Evolutionary conservation across 2,113 vertebrate species (phyloP), one percentile per base, ranked within the genome.

Genomic region (Centropus unirufus): DNA sequence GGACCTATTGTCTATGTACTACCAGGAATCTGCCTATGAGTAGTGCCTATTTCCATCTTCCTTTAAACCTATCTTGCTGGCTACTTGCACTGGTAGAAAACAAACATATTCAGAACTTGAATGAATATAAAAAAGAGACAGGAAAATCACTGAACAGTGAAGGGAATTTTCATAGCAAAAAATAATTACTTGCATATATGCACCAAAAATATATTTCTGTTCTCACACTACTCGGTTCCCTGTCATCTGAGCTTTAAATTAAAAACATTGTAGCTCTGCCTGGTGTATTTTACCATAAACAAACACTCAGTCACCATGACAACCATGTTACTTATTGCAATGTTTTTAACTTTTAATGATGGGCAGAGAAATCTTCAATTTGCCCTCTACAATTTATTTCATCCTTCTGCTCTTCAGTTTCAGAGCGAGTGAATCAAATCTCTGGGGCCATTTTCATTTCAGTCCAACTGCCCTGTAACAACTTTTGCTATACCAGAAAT

Each of bases 321-420:
- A 97, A 97, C 85, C 46, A 26, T 82, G 29, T 67, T 87, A 83
- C 36, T 95, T 92, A 78, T 34, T 90, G 40, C 75, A 93, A 75
- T 54, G 46, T 49, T 74, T 87, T 92, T 91, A 85, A 72, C 39
- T 95, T 87, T 23, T 34, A 77, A 49, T 36, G 22, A 62, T 57
- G 44, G 55, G 15, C 36, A 89, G 42, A 15, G 51, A 83, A 91
- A 89, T 34, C 68, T 89, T 70, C 5, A 1, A 1, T 92, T 89
- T 95, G 67, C 70, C 73, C 94, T 83, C 24, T 79, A 72, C n/a
- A 85, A 46, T 61, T 80, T 72, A 84, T 76, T 87, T 59, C 59
- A 92, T 95, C 27, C 27, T 69, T 78, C 40, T 61, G 21, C 36
- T 86, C 42, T 52, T 58, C 57, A 34, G 8, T 73, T 95, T 68